These are phyloP conservation scores for Calephelis virginiensis DNA, from an alignment of 1,140 invertebrate species.

Conservation along the genomic window DNA sequence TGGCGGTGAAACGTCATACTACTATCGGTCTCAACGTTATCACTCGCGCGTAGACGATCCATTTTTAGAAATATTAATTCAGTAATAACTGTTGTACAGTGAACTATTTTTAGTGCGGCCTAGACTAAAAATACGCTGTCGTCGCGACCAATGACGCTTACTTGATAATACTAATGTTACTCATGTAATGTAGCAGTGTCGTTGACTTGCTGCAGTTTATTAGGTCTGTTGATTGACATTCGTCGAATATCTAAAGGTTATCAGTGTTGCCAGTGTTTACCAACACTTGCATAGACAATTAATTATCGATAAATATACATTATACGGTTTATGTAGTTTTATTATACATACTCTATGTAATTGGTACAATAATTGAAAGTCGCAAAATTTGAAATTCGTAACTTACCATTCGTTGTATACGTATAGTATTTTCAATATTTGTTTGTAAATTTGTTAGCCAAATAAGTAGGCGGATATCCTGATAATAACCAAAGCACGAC, in stretches of 20 bases:
- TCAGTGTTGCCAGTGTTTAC: slow-evolving; percentile 45
- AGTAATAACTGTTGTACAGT: slow-evolving; percentile 71
- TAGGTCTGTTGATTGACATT: slow-evolving; percentile 54
- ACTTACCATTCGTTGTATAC: too few relatives aligned
- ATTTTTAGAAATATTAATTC: slow-evolving; percentile 79
- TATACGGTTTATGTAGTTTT: background rate
- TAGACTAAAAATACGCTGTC: slow-evolving; percentile 73
- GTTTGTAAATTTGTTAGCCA: too few relatives aligned
- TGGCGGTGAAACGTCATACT: slow-evolving; percentile 57
- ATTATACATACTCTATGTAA: too few relatives aligned
- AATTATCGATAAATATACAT: slow-evolving; percentile 20
- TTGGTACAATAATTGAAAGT: too few relatives aligned
- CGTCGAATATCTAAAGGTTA: slow-evolving; percentile 55
- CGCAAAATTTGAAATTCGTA: too few relatives aligned
- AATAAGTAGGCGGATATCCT: too few relatives aligned
- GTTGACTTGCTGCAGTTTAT: slow-evolving; percentile 70
- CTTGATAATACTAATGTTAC: slow-evolving; percentile 73
- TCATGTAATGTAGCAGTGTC: slow-evolving; percentile 62
- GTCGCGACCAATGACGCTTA: slow-evolving; percentile 64
- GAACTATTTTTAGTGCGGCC: slow-evolving; percentile 74
- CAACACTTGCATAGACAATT: slow-evolving; percentile 25
- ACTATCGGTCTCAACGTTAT: slow-evolving; percentile 73
- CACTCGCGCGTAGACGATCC: slow-evolving; percentile 68
- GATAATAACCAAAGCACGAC: too few relatives aligned
- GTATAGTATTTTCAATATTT: too few relatives aligned